These are phyloP conservation scores for Plemyria rubiginata DNA, from an alignment of 2,888 invertebrate species.

Conservation along the genomic window DNA sequence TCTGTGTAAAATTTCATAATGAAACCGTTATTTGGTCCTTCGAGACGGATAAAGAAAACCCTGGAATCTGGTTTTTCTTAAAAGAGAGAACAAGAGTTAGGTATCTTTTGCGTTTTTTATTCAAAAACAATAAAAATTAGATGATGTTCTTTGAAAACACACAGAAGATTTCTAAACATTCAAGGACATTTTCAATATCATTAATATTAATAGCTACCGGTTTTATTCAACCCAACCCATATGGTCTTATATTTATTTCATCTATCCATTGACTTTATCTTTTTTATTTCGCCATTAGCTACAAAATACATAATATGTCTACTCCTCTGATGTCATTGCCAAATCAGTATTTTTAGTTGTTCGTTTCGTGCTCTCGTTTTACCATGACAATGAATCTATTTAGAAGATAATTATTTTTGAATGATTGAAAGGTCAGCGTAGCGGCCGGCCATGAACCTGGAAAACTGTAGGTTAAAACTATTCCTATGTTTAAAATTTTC, in stretches of 20 bases:
- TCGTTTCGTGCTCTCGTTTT: constrained; percentile 21
- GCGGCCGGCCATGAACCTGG: constrained; percentile 22
- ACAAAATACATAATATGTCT: constrained; percentile 32
- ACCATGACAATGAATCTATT: constrained; percentile 32
- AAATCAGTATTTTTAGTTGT: constrained; percentile 28
- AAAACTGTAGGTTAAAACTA: not conserved
- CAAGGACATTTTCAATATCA: constrained; percentile 35
- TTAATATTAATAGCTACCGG: constrained; percentile 41
- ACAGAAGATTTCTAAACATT: constrained; percentile 15
- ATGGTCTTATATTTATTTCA: constrained; percentile 29
- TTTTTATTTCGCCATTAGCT: constrained; percentile 30
- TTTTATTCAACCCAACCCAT: constrained; percentile 39
- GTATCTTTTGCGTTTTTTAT: not conserved
- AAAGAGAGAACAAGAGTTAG: not conserved
- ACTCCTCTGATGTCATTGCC: constrained; percentile 35
- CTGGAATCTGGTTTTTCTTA: not conserved
- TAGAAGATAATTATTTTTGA: constrained; percentile 25
- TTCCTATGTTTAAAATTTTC: no score
- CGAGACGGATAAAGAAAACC: constrained; percentile 8
- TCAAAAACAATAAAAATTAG: not conserved
- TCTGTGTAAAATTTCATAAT: not conserved
- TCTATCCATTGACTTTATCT: constrained; percentile 29
- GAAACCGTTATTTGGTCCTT: not conserved
- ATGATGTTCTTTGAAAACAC: constrained; percentile 8
- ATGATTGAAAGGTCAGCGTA: constrained; percentile 21